A percentile compares a stretch with the other conserved stretches of the same genome.
phyloP scores from a whole-genome alignment of 2,797 vertebrate genomes.

The Myotis findleyi region DNA sequence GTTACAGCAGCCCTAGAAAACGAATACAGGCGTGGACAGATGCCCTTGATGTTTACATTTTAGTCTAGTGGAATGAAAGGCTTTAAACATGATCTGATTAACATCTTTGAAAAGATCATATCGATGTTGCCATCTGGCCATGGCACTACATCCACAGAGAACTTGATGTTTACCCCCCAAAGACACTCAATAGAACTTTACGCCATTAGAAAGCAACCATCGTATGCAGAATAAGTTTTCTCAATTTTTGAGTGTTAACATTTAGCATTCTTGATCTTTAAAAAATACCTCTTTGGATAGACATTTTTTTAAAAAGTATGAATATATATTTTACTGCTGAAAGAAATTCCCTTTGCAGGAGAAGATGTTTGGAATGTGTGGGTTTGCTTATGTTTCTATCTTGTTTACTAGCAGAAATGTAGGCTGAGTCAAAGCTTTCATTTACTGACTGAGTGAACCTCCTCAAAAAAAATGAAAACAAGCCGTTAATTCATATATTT shows the following conservation, averaged over 20 bases:
- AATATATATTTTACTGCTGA: slow-evolving; percentile 57
- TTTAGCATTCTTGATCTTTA: not conserved
- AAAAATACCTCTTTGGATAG: not conserved
- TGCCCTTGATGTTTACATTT: not conserved
- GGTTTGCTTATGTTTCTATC: slow-evolving; percentile 25
- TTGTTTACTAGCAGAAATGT: slow-evolving; percentile 46
- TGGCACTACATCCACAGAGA: not conserved
- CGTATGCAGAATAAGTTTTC: not conserved
- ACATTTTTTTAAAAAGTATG: slow-evolving; percentile 15
- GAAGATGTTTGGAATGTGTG: slow-evolving; percentile 48
- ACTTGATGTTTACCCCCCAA: not conserved
- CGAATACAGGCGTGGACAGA: not conserved
- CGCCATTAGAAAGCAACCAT: not conserved
- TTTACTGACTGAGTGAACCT: slow-evolving; percentile 37
- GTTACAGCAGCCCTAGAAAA: not conserved
- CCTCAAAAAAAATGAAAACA: slow-evolving; percentile 51
- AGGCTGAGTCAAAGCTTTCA: slow-evolving; percentile 9
- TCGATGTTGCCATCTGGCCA: not conserved
- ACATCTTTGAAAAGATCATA: not conserved
- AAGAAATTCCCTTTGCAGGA: slow-evolving; percentile 40
- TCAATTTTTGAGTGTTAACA: not conserved
- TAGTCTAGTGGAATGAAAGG: not conserved
- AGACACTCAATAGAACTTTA: not conserved
- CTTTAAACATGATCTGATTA: not conserved
- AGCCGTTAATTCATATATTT: not conserved